Base-by-base conservation (phyloP, 1,140 invertebrate species). In the Drosophila subobscura region DNA sequence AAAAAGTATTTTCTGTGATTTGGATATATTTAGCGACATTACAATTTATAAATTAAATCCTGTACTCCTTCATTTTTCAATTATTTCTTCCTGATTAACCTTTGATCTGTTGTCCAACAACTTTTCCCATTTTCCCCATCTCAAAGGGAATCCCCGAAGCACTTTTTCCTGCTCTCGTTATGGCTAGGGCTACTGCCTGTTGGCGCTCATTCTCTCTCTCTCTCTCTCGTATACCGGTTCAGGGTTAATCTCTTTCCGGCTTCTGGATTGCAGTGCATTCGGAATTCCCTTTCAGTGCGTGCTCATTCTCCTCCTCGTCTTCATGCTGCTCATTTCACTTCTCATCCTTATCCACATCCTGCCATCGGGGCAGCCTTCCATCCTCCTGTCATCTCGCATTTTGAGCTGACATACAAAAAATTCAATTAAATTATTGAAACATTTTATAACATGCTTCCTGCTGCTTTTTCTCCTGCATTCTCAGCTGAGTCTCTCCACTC, bases 341-440 rank as follows among this genome's bases (percentile, higher is more conserved):
- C 4, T 16, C 47, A 49, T 55, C 33, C 45, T 23, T 3, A 56
- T 56, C 54, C 20, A n/a, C 59, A 23, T 29, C 42, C 54, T 22
- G 22, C 4, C 33, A 37, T 4, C 33, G 10, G 4, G 33, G 8
- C 33, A 37, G 0, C 33, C 33, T 37, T 37, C 33, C 33, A 4
- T 37, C 33, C 46, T 29, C 16, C 8, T 27, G 51, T 40, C 25
- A 14, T 60, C 49, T 46, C 22, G 29, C 33, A 56, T 72, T 60
- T 72, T 64, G 40, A 60, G 45, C 7, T 40, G 58, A 22, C 37
- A 55, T 65, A 54, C 16, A 63, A 67, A 79, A 73, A 78, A 79
- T 77, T 65, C 67, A 74, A 79, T 79, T 76, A 84, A 84, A 86
- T 81, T 81, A 86, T 85, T 80, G 77, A 86, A 63, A 64, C 73